A percentile compares a stretch with the other conserved stretches of the same genome.
Conservation (phyloP, 2,888 invertebrate species). For the Ormyrus thymus region DNA sequence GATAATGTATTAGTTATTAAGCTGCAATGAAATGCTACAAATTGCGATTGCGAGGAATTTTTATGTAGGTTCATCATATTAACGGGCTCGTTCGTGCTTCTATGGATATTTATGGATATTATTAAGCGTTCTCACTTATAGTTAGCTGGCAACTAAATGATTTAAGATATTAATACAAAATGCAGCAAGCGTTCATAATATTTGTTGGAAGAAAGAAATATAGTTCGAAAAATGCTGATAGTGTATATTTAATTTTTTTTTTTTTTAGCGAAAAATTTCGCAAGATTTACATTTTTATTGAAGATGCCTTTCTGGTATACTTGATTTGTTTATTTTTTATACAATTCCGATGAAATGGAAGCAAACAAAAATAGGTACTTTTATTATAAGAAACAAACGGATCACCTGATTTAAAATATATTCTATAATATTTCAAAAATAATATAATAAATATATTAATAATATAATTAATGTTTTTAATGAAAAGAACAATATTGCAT, state of each 20-base stretch:
- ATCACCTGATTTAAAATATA: too few species aligned
- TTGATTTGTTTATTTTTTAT: too few species aligned
- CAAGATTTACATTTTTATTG: conserved; percentile 20
- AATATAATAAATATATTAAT: too few species aligned
- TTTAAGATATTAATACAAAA: conserved; percentile 32
- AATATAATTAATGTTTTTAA: too few species aligned
- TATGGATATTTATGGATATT: conserved; percentile 30
- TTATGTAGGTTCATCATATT: conserved; percentile 18
- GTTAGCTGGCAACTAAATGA: conserved; percentile 24
- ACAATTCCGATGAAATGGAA: too few species aligned
- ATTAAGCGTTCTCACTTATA: conserved; percentile 15
- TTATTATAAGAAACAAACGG: too few species aligned
- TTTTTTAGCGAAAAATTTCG: not conserved
- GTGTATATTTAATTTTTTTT: not conserved
- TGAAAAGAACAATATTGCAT: too few species aligned
- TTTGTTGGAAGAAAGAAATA: conserved; percentile 26
- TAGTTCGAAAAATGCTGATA: conserved; percentile 30
- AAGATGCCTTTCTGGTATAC: not conserved
- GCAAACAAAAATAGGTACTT: too few species aligned
- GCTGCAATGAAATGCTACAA: not conserved
- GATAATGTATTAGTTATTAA: not conserved
- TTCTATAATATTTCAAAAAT: too few species aligned
- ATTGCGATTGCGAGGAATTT: conserved; percentile 12
- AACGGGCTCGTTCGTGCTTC: conserved; percentile 4
- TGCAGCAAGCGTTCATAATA: conserved; percentile 24